Percentiles rank a stretch among this genome's conserved stretches.
Evolutionary conservation across 2,113 vertebrate genomes (phyloP).

Genomic region (Cyphomyrus plagiostoma): DNA sequence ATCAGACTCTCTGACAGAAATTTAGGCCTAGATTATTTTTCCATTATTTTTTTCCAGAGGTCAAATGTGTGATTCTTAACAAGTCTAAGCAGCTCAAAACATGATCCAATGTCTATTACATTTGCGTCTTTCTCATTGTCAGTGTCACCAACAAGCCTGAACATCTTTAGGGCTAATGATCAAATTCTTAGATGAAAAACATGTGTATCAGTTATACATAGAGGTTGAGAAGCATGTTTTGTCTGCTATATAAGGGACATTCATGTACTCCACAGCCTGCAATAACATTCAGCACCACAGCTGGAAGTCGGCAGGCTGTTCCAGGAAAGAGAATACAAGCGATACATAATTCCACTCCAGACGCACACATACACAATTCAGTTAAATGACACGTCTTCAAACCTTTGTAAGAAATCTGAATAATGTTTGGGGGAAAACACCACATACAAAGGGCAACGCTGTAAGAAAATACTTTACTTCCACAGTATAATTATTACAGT

Average conservation of each 20-base stretch:
- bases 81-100: not conserved
- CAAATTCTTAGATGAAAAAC: not conserved
- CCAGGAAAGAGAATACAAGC: not conserved
- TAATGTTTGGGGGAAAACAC: not conserved
- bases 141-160: not conserved
- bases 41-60: not conserved
- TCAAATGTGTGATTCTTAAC: not conserved
- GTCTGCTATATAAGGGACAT: not conserved
- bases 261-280: not conserved
- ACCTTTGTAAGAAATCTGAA: not conserved
- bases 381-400: not conserved
- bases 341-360: not conserved
- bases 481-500: not conserved
- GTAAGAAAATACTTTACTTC: not conserved
- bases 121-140: not conserved
- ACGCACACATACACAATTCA: not conserved
- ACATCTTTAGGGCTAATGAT: not conserved
- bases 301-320: not conserved
- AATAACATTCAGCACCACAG: not conserved
- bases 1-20: not conserved
- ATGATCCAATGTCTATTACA: not conserved
- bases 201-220: not conserved
- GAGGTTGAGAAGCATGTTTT: not conserved
- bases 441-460: not conserved
- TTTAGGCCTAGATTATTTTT: not conserved